phyloP scores from a whole-genome alignment of 2,888 invertebrate genomes.

The Dryobotodes eremita region DNA sequence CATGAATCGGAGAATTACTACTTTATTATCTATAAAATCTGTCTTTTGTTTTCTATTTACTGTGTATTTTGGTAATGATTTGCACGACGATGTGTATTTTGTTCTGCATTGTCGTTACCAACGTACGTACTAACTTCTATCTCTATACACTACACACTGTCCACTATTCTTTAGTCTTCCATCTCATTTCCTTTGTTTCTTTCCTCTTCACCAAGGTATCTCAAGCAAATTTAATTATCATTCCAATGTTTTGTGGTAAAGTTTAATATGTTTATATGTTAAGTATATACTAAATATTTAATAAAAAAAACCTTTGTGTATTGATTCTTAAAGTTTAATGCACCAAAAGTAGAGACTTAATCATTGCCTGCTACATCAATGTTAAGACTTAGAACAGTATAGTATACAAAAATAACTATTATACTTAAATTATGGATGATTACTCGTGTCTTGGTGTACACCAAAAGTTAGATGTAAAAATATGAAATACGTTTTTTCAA shows the following conservation, averaged over 20 bases:
- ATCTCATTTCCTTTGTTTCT: slow-evolving; percentile 69
- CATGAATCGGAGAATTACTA: slow-evolving; percentile 60
- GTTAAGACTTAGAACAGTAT: slow-evolving; percentile 79
- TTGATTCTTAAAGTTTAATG: slow-evolving; percentile 78
- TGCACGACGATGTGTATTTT: slow-evolving; percentile 34
- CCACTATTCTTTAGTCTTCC: slow-evolving; percentile 76
- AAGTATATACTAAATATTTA: slow-evolving; percentile 76
- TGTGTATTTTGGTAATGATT: slow-evolving; percentile 60
- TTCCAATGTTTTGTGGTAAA: slow-evolving; percentile 77
- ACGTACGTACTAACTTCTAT: slow-evolving; percentile 58
- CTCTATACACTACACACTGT: slow-evolving; percentile 70
- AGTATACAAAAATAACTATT: slow-evolving; percentile 73
- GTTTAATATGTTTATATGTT: slow-evolving; percentile 69
- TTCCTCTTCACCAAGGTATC: slow-evolving; percentile 73
- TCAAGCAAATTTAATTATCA: slow-evolving; percentile 90
- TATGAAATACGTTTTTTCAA: slow-evolving; percentile 75
- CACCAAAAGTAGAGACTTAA: slow-evolving; percentile 87
- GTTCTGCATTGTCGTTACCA: slow-evolving; percentile 47
- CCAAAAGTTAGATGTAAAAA: slow-evolving; percentile 79
- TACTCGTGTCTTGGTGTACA: slow-evolving; percentile 84
- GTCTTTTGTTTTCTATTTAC: slow-evolving; percentile 53
- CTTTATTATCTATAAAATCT: slow-evolving; percentile 46
- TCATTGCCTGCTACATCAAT: slow-evolving; percentile 85
- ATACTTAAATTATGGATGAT: slow-evolving; percentile 71
- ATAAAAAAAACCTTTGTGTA: slow-evolving; percentile 69